Conservation (phyloP, 2,113 vertebrate species). For the Gymnogyps californianus region DNA sequence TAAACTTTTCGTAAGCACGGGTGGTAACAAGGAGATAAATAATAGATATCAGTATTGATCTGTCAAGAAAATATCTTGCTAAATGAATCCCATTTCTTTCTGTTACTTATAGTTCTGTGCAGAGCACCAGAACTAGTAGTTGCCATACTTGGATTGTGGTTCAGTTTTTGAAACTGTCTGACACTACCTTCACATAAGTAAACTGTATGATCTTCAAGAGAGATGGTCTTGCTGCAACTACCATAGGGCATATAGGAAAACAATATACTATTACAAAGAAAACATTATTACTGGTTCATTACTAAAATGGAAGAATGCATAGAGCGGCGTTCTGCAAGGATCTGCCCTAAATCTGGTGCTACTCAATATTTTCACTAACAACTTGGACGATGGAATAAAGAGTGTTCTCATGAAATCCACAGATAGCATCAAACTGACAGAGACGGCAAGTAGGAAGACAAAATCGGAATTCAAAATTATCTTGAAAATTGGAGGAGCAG, state of each 20-base stretch:
- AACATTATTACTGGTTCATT: not conserved
- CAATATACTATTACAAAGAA: not conserved
- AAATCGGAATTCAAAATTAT: not conserved
- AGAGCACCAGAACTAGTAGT: not conserved
- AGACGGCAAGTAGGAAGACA: not conserved
- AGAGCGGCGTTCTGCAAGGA: not conserved
- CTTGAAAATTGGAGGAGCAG: not conserved
- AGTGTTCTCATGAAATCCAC: not conserved
- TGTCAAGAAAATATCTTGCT: not conserved
- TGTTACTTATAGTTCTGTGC: not conserved
- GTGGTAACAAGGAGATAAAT: not conserved
- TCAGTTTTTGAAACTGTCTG: not conserved
- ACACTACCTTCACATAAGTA: not conserved
- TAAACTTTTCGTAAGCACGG: not conserved
- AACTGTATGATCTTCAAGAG: not conserved
- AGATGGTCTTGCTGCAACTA: not conserved
- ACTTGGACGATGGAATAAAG: not conserved
- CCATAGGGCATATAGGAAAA: not conserved
- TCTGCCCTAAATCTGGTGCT: not conserved
- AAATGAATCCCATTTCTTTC: not conserved
- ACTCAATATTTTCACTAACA: not conserved
- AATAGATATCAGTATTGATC: not conserved
- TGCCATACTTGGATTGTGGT: not conserved
- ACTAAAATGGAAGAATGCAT: not conserved
- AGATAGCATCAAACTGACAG: not conserved